These are phyloP conservation scores for Kryphioiulus occultus DNA, from an alignment of 2,888 invertebrate genomes.

Conservation along the genomic window DNA sequence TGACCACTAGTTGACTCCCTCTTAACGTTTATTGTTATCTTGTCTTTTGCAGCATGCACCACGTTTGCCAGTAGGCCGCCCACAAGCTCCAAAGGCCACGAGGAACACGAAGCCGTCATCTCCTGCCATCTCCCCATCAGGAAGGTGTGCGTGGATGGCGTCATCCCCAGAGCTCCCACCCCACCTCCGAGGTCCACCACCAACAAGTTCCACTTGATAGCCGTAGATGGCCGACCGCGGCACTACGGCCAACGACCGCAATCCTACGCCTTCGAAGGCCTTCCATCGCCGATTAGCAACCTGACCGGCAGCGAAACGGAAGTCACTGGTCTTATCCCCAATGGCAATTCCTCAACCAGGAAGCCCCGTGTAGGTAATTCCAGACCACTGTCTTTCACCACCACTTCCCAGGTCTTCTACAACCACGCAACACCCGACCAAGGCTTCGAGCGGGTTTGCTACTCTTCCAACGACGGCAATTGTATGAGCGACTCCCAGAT, in stretches of 20 bases:
- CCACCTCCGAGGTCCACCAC: constrained; percentile 52
- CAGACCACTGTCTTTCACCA: constrained; percentile 49
- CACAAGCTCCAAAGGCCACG: neutral
- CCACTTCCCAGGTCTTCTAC: constrained; percentile 46
- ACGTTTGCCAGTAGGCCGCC: neutral
- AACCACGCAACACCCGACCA: constrained; percentile 12
- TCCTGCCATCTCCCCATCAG: constrained; percentile 46
- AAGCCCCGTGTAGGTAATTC: neutral
- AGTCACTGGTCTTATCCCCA: neutral
- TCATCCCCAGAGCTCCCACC: constrained; percentile 52
- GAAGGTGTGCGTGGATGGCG: constrained; percentile 30
- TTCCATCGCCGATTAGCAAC: constrained; percentile 9
- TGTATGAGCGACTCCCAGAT: constrained; percentile 52
- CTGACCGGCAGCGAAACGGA: neutral
- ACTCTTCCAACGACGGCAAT: neutral
- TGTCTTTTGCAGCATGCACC: neutral
- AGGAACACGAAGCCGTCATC: constrained; percentile 24
- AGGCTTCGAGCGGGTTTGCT: neutral
- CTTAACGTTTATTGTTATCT: too few species aligned
- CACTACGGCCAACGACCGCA: constrained; percentile 44
- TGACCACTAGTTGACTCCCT: too few species aligned
- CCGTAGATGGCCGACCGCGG: constrained; percentile 24
- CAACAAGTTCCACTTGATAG: constrained; percentile 33
- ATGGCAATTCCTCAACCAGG: neutral
- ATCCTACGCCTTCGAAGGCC: constrained; percentile 52